Evolutionary conservation across 2,888 invertebrate species (phyloP).

Genomic region (Xanthorhoe spadicearia): DNA sequence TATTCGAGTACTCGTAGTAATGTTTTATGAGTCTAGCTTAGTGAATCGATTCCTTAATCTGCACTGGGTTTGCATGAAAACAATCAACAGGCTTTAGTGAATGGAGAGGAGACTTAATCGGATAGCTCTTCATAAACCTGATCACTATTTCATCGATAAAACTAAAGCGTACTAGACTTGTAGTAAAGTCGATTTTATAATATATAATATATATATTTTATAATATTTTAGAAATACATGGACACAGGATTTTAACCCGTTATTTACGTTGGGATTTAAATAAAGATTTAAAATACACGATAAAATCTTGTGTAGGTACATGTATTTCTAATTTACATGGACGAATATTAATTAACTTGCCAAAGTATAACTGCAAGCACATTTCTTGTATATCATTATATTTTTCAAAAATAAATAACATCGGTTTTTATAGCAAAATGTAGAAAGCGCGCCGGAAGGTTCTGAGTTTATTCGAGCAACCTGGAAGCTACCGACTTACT

Average conservation of each 20-base stretch:
- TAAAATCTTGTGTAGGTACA: no score
- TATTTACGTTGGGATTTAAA: no score
- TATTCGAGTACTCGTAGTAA: not conserved
- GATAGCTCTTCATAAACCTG: constrained; percentile 15
- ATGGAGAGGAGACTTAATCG: constrained; percentile 13
- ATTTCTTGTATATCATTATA: not conserved
- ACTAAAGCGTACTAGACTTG: not conserved
- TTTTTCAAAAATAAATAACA: not conserved
- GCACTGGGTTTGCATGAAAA: constrained; percentile 19
- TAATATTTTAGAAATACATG: no score
- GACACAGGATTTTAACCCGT: no score
- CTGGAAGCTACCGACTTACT: constrained; percentile 6
- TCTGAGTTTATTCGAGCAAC: not conserved
- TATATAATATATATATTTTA: not conserved
- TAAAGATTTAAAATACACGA: no score
- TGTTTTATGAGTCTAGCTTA: not conserved
- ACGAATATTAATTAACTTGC: no score
- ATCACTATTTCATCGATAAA: constrained; percentile 17
- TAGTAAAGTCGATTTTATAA: not conserved
- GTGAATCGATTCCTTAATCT: constrained; percentile 8
- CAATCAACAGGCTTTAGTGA: constrained; percentile 18
- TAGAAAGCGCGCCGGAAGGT: not conserved
- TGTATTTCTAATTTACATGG: no score
- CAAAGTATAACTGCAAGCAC: not conserved
- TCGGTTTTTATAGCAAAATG: not conserved